These are phyloP conservation scores for Hyposoter didymator DNA, from an alignment of 2,888 invertebrate species.

Conservation along the genomic window DNA sequence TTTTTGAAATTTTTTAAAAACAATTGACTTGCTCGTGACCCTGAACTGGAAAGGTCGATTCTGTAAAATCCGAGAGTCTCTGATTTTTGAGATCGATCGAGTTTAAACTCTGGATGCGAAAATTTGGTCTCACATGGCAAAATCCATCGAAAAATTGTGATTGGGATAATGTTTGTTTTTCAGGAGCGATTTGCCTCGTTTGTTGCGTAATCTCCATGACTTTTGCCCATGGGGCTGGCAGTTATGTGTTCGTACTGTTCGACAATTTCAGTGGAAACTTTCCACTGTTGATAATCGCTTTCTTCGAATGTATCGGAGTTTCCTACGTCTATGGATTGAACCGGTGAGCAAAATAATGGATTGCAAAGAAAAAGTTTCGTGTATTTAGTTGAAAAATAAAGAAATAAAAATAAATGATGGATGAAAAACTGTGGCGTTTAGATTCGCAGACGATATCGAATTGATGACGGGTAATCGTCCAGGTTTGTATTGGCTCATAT, in stretches of 20 bases:
- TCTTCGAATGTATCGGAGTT: constrained; percentile 96
- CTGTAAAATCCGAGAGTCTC: too few species aligned
- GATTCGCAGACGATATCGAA: constrained; percentile 97
- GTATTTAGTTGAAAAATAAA: neutral
- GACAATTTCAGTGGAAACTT: constrained; percentile 98
- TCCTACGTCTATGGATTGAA: constrained; percentile 97
- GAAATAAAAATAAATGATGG: neutral
- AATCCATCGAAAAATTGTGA: neutral
- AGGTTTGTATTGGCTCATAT: constrained; percentile 95
- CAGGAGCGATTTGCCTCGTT: constrained; percentile 89
- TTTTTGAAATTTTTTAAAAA: too few species aligned
- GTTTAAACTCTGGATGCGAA: neutral
- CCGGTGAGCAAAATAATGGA: constrained; percentile 86
- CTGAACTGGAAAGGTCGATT: too few species aligned
- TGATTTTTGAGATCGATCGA: too few species aligned
- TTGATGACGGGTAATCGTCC: constrained; percentile 97
- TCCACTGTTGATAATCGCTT: constrained; percentile 95
- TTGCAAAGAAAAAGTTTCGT: neutral
- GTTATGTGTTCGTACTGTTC: constrained; percentile 96
- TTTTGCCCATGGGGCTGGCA: constrained; percentile 97
- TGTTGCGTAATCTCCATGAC: constrained; percentile 95
- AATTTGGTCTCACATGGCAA: neutral
- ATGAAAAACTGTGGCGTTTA: constrained; percentile 77
- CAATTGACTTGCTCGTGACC: too few species aligned
- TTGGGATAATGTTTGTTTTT: constrained; percentile 16